Percentiles rank a stretch among this genome's conserved stretches.
phyloP scores from a whole-genome alignment of 2,888 invertebrate genomes.

The Drosophila ezoana region DNA sequence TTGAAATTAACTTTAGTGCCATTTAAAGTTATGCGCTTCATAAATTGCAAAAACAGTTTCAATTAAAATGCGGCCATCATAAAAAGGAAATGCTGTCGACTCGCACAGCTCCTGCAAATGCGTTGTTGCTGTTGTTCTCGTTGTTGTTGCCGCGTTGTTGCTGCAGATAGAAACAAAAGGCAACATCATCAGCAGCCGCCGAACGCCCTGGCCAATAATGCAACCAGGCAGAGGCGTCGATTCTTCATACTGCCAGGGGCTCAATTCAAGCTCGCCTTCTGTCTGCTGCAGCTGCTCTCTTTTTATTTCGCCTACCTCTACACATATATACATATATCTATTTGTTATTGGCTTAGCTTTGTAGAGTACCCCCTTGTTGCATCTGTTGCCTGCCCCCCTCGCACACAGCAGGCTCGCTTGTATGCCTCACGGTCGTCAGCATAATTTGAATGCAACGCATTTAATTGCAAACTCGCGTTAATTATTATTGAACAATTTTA shows the following conservation, averaged over 20 bases:
- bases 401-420: constrained; percentile 1
- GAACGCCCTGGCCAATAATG: constrained; percentile 46
- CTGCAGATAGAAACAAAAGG: constrained; percentile 48
- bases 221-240: constrained; percentile 34
- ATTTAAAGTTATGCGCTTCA: constrained; percentile 80
- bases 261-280: not conserved
- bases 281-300: not conserved
- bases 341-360: too few relatives aligned
- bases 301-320: not conserved
- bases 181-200: constrained; percentile 48
- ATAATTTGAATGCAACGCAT: constrained; percentile 76
- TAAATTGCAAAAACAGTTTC: constrained; percentile 79
- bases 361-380: not conserved
- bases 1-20: constrained; percentile 80
- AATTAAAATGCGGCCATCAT: constrained; percentile 80
- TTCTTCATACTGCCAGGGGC: not conserved
- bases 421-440: constrained; percentile 51
- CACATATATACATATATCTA: not conserved
- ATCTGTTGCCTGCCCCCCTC: constrained; percentile 1
- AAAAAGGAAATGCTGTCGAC: constrained; percentile 78
- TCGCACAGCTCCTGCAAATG: constrained; percentile 68
- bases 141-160: constrained; percentile 37
- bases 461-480: constrained; percentile 79
- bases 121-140: constrained; percentile 40
- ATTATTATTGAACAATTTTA: constrained; percentile 75